Conservation (phyloP, 2,888 invertebrate genomes). For the Rhogogaster chlorosoma region DNA sequence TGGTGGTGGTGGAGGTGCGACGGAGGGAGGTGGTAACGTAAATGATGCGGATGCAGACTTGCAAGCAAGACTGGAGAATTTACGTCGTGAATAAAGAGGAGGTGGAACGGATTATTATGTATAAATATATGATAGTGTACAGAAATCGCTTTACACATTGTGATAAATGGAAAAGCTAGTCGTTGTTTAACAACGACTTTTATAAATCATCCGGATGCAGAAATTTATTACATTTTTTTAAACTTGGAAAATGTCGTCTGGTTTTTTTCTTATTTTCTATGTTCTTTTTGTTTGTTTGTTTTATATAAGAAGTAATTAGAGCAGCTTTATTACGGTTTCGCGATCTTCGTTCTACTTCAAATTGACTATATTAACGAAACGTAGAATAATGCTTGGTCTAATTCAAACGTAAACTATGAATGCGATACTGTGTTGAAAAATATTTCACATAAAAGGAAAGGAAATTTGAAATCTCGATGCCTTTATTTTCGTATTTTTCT, state of each 20-base stretch:
- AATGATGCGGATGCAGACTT: conserved; percentile 98
- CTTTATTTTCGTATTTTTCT: conserved; percentile 40
- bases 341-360: background rate
- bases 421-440: background rate
- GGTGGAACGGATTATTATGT: background rate
- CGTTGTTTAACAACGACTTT: conserved; percentile 14
- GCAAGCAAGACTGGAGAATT: conserved; percentile 96
- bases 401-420: background rate
- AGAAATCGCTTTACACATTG: conserved; percentile 42
- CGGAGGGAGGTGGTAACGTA: conserved; percentile 78
- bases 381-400: background rate
- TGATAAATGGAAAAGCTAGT: conserved; percentile 27
- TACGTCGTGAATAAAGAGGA: conserved; percentile 87
- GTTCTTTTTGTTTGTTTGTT: too few relatives aligned
- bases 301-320: background rate
- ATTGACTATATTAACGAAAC: conserved; percentile 1
- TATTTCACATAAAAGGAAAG: background rate
- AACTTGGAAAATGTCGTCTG: background rate
- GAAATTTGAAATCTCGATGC: background rate
- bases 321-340: conserved; percentile 22
- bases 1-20: conserved; percentile 77
- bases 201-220: background rate
- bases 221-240: background rate
- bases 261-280: background rate
- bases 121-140: conserved; percentile 53